These are phyloP conservation scores for Pelusios castaneus DNA, from an alignment of 2,113 vertebrate species.

Conservation along the genomic window DNA sequence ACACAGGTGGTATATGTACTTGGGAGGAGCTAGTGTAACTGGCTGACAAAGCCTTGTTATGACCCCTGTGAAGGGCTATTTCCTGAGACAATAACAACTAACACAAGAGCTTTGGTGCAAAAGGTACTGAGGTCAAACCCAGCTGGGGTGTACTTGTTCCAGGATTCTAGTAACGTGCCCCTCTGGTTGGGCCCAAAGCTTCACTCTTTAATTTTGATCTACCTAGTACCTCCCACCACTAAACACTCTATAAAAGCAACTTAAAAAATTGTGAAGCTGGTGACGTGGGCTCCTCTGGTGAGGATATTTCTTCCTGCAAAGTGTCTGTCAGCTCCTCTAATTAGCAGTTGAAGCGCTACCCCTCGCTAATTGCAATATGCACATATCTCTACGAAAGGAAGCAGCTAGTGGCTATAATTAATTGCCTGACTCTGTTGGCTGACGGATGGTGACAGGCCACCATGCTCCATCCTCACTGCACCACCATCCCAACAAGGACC, in stretches of 20 bases:
- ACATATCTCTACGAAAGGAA: slow-evolving; percentile 31
- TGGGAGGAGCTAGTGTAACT: not conserved
- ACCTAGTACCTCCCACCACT: no score
- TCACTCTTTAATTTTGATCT: not conserved
- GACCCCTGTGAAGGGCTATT: rapidly evolving
- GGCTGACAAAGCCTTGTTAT: not conserved
- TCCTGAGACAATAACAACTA: not conserved
- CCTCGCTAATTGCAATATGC: not conserved
- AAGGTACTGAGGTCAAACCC: not conserved
- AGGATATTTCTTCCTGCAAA: not conserved
- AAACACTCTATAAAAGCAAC: not conserved
- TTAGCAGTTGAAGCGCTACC: not conserved
- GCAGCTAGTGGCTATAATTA: slow-evolving; percentile 54
- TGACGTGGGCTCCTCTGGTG: not conserved
- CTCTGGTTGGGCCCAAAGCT: not conserved
- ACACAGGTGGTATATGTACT: not conserved
- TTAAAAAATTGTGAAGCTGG: not conserved
- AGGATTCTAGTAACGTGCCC: not conserved
- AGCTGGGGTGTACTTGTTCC: not conserved
- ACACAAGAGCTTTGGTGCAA: not conserved
- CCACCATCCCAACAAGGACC: slow-evolving; percentile 17
- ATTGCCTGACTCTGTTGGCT: slow-evolving; percentile 50
- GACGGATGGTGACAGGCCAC: slow-evolving; percentile 54
- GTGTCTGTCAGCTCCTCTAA: not conserved
- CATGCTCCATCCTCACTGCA: not conserved